Conservation (phyloP, 2,113 vertebrate species). For the Carollia perspicillata region DNA sequence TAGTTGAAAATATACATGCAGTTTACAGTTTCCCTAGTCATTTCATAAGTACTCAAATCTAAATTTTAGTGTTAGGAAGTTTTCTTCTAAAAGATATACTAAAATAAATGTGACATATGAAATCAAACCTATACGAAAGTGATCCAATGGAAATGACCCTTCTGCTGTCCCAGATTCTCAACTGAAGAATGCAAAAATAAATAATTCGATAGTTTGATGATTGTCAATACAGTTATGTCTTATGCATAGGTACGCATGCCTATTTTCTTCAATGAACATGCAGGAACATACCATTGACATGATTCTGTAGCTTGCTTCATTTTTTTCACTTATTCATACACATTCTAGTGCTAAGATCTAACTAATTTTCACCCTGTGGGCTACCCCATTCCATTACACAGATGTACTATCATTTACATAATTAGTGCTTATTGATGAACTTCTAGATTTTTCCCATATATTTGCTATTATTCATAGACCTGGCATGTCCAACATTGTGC, state of each 20-base stretch:
- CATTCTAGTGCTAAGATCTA: background rate
- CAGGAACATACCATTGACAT: background rate
- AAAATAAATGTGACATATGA: background rate
- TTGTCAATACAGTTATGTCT: background rate
- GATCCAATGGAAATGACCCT: background rate
- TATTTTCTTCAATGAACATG: background rate
- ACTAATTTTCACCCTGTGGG: background rate
- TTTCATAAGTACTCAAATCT: background rate
- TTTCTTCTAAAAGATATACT: background rate
- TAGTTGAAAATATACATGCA: background rate
- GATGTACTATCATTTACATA: background rate
- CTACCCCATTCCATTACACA: background rate
- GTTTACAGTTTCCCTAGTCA: background rate
- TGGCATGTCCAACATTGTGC: background rate
- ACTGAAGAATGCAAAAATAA: background rate
- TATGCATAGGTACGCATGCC: background rate
- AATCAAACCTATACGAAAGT: background rate
- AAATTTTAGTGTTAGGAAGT: background rate
- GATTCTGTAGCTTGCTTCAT: background rate
- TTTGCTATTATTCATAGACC: background rate
- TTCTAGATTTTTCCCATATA: conserved; percentile 8
- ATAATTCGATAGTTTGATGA: background rate
- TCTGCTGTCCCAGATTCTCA: background rate
- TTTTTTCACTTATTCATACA: background rate
- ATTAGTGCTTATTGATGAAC: background rate